Base-by-base conservation (phyloP, 1,140 invertebrate genomes). In the Ceratina japonica region DNA sequence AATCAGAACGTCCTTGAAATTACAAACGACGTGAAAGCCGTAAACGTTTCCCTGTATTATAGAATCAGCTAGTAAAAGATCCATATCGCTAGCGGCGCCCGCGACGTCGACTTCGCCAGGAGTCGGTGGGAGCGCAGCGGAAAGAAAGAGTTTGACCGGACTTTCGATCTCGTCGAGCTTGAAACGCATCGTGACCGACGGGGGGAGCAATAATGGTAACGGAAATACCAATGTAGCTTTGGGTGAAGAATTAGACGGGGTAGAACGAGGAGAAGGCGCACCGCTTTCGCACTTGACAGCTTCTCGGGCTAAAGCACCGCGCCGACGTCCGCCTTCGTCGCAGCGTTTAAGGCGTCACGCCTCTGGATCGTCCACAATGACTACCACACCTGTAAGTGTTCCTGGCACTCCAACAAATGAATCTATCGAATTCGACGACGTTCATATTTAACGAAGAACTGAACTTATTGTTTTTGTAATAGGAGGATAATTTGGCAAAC, bases 221-320 rank as follows among this genome's bases (percentile, higher is more conserved):
- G 88, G 79, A 44, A 88, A 58, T 62, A 76, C 79, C 22, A 85
- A 81, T 63, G 79, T 79, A 54, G 83, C 80, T 20, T 76, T 91
- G 18, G 92, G 91, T 52, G 88, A 93, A 69, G 93, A 94, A 86
- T 93, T 95, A 82, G 94, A 95, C 83, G 92, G 90, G 54, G 92
- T 95, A n/a, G 93, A 95, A 80, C 86, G 94, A 70, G 90, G 90
- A 16, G 92, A 93, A 74, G 91, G 92, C 27, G 91, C 92, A 49
- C 94, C 94, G 79, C 90, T 96, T 27, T 93, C 92, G 3, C 95
- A 96, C 87, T 91, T 95, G 68, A 96, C 95, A 37, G 95, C 95
- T 18, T 93, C 91, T 37, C 90, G 95, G 82, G 94, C 94, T 3
- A 95, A 94, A 89, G 94, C 94, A 83, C 95, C 95, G 2, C 93